Percentiles rank a stretch among this genome's conserved stretches.
Conservation (phyloP, 2,113 vertebrate species). For the Hypomesus transpacificus region DNA sequence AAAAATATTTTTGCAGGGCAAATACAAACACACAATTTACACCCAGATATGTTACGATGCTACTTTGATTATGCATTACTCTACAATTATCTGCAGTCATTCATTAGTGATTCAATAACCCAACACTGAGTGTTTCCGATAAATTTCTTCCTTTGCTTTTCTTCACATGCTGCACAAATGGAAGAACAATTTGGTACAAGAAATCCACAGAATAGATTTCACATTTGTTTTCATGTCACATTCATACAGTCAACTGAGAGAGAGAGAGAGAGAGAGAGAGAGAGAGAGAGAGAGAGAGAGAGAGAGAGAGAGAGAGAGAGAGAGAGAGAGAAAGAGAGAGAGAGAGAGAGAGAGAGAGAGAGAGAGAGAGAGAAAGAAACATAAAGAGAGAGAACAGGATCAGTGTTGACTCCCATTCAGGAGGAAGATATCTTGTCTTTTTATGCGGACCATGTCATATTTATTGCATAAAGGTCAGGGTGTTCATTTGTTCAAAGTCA, state of each 20-base stretch:
- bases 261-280: slow-evolving; percentile 4
- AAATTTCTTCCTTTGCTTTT: too few relatives aligned
- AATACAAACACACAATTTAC: background rate
- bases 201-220: too few relatives aligned
- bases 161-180: too few relatives aligned
- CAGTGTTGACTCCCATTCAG: slow-evolving; percentile 85
- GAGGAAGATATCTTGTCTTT: slow-evolving; percentile 88
- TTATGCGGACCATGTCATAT: slow-evolving; percentile 86
- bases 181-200: too few relatives aligned
- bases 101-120: too few relatives aligned
- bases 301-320: background rate
- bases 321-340: slow-evolving; percentile 7
- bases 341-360: background rate
- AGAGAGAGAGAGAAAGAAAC: slow-evolving; percentile 4
- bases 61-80: too few relatives aligned
- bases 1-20: background rate
- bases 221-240: background rate
- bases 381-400: slow-evolving; percentile 62
- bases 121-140: too few relatives aligned
- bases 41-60: background rate
- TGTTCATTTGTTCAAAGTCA: slow-evolving; percentile 86
- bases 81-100: too few relatives aligned
- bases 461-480: slow-evolving; percentile 86
- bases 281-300: slow-evolving; percentile 8
- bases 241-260: slow-evolving; percentile 36